Base-by-base conservation (phyloP, 2,113 vertebrate species). In the Spea multiplicata region DNA sequence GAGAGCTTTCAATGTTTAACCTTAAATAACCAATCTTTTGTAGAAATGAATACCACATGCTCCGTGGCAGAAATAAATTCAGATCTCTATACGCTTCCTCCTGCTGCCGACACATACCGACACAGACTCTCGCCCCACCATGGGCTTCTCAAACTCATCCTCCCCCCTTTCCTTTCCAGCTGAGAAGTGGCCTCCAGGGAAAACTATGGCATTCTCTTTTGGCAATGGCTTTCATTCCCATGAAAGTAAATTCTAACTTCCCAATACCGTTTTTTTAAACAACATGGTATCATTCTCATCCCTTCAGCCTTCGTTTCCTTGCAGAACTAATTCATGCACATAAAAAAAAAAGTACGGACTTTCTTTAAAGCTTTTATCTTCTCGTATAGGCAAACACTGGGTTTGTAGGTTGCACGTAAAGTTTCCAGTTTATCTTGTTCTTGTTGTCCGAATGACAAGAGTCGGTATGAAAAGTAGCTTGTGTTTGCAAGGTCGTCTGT, bases 201-300 rank as follows among this genome's bases (percentile, higher is more conserved):
- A 67, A 78, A 76, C 86, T 86, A 82, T 88, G 90, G 93, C 93
- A 95, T 98, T 92, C 93, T 80, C 66, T 85, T 92, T 95, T 98
- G 96, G 96, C 96, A 91, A 80, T 83, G 76, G 84, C 84, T 84
- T 84, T 84, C 88, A 95, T 98, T 98, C 96, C 95, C 95, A 95
- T 92, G 94, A 92, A 97, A 95, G 67, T 91, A 88, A 91, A 90
- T 5, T 7, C 88, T 90, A 88, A 87, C 91, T 93, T 95, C 88
- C 88, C 84, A 89, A 88, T 30, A 16, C 85, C 14, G 12, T 86
- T 86, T 81, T 30, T 30, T 30, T n/a, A n/a, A 92, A 87, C 83
- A 87, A 91, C 90, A 91, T 78, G 88, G 87, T 75, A 74, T 85
- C 68, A 87, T 91, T 91, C 90, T 91, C 90, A 87, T 83, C 83